Conservation (phyloP, 2,888 invertebrate genomes). For the Drosophila anomalata region DNA sequence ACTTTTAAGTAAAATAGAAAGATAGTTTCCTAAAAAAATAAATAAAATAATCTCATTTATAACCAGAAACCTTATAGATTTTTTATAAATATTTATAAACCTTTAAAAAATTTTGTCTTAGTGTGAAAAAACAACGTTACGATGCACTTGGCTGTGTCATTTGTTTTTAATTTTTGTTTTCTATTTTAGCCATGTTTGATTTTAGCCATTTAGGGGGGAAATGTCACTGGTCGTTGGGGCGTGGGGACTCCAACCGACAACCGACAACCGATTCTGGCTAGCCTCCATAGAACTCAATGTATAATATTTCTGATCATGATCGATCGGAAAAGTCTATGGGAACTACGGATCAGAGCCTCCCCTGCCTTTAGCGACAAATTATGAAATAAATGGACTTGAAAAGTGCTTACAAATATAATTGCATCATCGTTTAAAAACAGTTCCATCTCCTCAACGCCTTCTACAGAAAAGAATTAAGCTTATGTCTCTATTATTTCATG, state of each 20-base stretch:
- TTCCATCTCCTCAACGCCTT: too few species aligned
- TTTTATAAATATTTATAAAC: neutral
- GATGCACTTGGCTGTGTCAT: slow-evolving; percentile 41
- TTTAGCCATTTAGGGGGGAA: slow-evolving; percentile 77
- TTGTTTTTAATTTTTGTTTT: slow-evolving; percentile 36
- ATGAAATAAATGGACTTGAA: slow-evolving; percentile 64
- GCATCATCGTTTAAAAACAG: slow-evolving; percentile 31
- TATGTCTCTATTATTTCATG: neutral
- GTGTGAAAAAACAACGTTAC: neutral
- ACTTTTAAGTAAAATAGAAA: too few species aligned
- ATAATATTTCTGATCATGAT: slow-evolving; percentile 52
- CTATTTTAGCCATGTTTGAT: slow-evolving; percentile 58
- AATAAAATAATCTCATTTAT: too few species aligned
- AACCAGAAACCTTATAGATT: neutral
- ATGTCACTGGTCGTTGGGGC: slow-evolving; percentile 73
- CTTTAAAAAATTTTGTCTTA: neutral
- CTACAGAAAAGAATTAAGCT: too few species aligned
- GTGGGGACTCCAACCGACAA: slow-evolving; percentile 9
- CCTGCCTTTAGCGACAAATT: slow-evolving; percentile 37
- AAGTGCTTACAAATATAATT: slow-evolving; percentile 51
- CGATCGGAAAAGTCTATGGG: slow-evolving; percentile 47
- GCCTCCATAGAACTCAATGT: slow-evolving; percentile 49
- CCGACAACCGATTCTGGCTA: slow-evolving; percentile 56
- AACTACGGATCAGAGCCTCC: slow-evolving; percentile 26
- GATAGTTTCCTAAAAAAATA: too few species aligned